Conservation (phyloP, 2,113 vertebrate species). For the Rhea americana region DNA sequence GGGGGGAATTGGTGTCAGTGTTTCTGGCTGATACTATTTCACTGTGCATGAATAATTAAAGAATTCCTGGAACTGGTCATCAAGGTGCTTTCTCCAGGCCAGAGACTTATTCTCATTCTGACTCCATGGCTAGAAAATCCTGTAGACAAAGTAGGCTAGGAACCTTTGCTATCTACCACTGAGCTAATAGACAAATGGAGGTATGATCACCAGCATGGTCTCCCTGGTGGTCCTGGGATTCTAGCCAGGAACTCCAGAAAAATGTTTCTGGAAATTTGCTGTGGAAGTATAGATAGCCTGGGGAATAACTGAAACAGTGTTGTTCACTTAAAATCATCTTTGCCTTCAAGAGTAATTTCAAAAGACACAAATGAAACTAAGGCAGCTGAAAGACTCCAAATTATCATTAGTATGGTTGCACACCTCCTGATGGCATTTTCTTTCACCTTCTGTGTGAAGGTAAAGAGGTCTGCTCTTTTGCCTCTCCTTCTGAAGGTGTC, state of each 20-base stretch:
- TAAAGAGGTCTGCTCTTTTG: neutral
- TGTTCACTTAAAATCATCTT: neutral
- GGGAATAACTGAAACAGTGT: neutral
- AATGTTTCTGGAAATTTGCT: neutral
- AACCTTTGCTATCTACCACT: neutral
- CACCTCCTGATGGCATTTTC: neutral
- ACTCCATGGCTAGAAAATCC: neutral
- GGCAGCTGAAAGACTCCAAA: neutral
- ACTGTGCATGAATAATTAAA: neutral
- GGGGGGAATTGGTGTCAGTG: neutral
- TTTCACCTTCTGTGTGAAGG: neutral
- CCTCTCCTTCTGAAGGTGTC: neutral
- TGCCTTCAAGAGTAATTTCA: neutral
- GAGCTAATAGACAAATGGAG: neutral
- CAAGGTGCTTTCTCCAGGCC: neutral
- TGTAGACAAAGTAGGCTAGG: neutral
- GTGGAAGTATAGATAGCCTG: neutral
- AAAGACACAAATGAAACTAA: neutral
- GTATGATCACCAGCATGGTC: neutral
- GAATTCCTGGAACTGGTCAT: neutral
- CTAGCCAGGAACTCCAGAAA: neutral
- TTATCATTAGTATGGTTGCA: neutral
- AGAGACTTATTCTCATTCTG: neutral
- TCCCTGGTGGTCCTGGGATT: neutral
- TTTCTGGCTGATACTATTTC: neutral